Conservation (phyloP, 2,888 invertebrate species). For the Lasioglossum lativentre region DNA sequence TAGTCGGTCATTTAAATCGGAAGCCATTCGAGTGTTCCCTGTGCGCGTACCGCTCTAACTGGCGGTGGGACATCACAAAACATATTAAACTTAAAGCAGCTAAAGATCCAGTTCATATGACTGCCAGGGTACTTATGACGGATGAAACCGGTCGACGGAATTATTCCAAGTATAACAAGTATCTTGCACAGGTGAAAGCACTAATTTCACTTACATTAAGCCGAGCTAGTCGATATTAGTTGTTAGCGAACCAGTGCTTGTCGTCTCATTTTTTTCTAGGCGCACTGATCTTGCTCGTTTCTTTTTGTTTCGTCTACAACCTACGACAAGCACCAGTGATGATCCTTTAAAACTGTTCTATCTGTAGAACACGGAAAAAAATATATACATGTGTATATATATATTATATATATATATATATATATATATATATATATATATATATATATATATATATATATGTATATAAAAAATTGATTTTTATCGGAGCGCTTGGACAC, state of each 20-base stretch:
- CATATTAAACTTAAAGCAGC: constrained; percentile 96
- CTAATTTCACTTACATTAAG: constrained; percentile 66
- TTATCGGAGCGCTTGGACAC: constrained; percentile 65
- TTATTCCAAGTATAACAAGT: constrained; percentile 97
- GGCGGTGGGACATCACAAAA: constrained; percentile 98
- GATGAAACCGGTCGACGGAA: constrained; percentile 96
- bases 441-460: too few relatives aligned
- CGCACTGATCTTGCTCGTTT: constrained; percentile 46
- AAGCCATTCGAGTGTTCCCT: constrained; percentile 98
- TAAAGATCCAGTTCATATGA: constrained; percentile 92
- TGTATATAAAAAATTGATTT: not conserved
- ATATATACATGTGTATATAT: too few relatives aligned
- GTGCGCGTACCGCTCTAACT: constrained; percentile 97
- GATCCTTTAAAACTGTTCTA: constrained; percentile 36
- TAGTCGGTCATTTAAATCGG: constrained; percentile 96
- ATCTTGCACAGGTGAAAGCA: constrained; percentile 89
- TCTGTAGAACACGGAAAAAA: not conserved
- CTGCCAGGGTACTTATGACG: constrained; percentile 94
- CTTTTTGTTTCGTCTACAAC: not conserved
- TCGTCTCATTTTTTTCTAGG: constrained; percentile 27
- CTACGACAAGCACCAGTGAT: constrained; percentile 46
- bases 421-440: too few relatives aligned
- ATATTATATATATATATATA: too few relatives aligned
- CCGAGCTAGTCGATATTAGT: constrained; percentile 27
- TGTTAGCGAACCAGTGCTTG: constrained; percentile 44